These are phyloP conservation scores for Catharus bicknelli DNA, from an alignment of 2,113 vertebrate species.

Conservation along the genomic window DNA sequence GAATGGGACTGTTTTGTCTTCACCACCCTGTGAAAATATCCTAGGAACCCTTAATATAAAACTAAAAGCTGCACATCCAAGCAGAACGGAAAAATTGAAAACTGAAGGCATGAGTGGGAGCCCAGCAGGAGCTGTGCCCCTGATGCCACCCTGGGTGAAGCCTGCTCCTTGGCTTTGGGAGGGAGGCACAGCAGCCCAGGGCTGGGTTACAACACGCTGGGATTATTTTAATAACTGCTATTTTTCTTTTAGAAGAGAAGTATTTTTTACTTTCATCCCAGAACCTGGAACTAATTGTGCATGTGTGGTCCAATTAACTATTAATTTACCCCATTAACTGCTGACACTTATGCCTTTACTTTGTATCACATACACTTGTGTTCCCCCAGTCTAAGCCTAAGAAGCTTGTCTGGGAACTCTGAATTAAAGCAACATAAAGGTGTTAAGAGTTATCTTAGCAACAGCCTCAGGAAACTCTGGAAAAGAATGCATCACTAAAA, in stretches of 20 bases:
- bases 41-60: too few species aligned
- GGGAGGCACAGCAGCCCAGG: background rate
- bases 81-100: too few species aligned
- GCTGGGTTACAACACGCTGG: background rate
- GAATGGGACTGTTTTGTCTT: too few species aligned
- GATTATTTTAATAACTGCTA: background rate
- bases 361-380: background rate
- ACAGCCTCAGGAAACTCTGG: background rate
- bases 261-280: background rate
- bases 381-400: background rate
- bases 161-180: background rate
- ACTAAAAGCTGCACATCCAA: too few species aligned
- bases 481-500: background rate
- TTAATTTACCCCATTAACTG: conserved; percentile 36
- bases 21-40: too few species aligned
- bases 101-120: background rate
- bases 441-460: background rate
- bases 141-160: background rate
- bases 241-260: conserved; percentile 6
- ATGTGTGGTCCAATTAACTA: conserved; percentile 37
- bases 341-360: background rate
- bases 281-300: conserved; percentile 48
- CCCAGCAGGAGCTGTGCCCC: background rate
- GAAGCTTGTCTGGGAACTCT: background rate
- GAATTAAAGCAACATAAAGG: background rate